Percentiles rank a stretch among this genome's conserved stretches.
Conservation (phyloP, 53 echinoderm and acorn worm species). For the Crossaster papposus region DNA sequence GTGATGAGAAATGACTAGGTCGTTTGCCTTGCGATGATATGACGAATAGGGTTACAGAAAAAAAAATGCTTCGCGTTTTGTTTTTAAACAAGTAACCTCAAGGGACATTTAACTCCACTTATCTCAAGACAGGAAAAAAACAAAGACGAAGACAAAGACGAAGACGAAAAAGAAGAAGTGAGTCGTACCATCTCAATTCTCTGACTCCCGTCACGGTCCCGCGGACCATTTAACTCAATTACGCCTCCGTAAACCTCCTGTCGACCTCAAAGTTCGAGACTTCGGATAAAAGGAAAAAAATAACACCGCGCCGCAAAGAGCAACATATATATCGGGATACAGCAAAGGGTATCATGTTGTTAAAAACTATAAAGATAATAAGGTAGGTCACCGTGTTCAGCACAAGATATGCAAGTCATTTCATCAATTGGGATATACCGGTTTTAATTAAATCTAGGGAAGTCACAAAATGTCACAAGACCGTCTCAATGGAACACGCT, state of each 20-base stretch:
- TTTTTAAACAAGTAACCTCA: too few relatives aligned
- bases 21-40: not conserved
- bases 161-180: not conserved
- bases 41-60: too few relatives aligned
- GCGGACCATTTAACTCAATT: conserved; percentile 16
- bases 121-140: not conserved
- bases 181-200: not conserved
- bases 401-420: not conserved
- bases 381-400: too few relatives aligned
- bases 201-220: not conserved
- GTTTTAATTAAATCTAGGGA: not conserved
- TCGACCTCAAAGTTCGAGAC: conserved; percentile 5
- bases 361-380: too few relatives aligned
- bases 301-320: not conserved
- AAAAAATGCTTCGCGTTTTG: too few relatives aligned
- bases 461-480: not conserved
- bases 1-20: not conserved
- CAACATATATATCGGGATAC: too few relatives aligned
- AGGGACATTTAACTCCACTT: not conserved
- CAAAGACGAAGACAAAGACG: not conserved
- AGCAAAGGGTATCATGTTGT: too few relatives aligned
- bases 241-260: not conserved
- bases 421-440: not conserved
- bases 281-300: not conserved
- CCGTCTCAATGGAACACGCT: not conserved